A percentile compares a stretch with the other conserved stretches of the same genome.
phyloP scores from a whole-genome alignment of 2,888 invertebrate species.

The Amiota mariae region DNA sequence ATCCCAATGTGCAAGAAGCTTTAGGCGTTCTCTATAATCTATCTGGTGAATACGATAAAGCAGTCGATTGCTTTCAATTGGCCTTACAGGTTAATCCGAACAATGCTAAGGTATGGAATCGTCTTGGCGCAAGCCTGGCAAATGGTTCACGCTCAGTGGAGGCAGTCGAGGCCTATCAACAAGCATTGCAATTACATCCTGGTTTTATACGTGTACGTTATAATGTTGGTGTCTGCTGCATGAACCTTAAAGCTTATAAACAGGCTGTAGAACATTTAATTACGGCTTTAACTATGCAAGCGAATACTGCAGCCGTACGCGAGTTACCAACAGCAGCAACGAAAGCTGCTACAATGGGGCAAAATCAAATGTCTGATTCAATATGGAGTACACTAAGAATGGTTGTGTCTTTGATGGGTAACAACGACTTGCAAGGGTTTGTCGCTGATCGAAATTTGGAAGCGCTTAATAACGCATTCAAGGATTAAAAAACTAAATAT shows the following conservation, averaged over 20 bases:
- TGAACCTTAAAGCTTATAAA: slow-evolving; percentile 94
- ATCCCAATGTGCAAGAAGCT: slow-evolving; percentile 94
- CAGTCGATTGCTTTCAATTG: slow-evolving; percentile 94
- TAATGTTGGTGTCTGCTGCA: slow-evolving; percentile 98
- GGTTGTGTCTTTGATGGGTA: slow-evolving; percentile 87
- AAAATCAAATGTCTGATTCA: slow-evolving; percentile 86
- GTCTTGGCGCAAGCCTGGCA: slow-evolving; percentile 96
- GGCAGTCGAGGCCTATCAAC: slow-evolving; percentile 96
- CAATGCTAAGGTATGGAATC: slow-evolving; percentile 96
- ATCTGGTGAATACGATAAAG: slow-evolving; percentile 94
- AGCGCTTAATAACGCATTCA: slow-evolving; percentile 77
- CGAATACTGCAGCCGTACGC: slow-evolving; percentile 75
- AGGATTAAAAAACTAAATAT: slow-evolving; percentile 49
- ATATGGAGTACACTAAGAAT: slow-evolving; percentile 96
- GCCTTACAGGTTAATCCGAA: slow-evolving; percentile 84
- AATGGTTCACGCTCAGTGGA: slow-evolving; percentile 96
- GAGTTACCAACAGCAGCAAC: slow-evolving; percentile 77
- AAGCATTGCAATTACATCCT: slow-evolving; percentile 91
- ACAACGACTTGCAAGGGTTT: slow-evolving; percentile 78
- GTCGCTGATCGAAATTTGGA: slow-evolving; percentile 78
- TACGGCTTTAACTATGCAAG: slow-evolving; percentile 93
- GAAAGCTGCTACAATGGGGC: slow-evolving; percentile 64
- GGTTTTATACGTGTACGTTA: slow-evolving; percentile 97
- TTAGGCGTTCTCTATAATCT: slow-evolving; percentile 96
- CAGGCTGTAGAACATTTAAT: slow-evolving; percentile 97